Conservation (phyloP, 2,888 invertebrate genomes). For the Smittia sp. region DNA sequence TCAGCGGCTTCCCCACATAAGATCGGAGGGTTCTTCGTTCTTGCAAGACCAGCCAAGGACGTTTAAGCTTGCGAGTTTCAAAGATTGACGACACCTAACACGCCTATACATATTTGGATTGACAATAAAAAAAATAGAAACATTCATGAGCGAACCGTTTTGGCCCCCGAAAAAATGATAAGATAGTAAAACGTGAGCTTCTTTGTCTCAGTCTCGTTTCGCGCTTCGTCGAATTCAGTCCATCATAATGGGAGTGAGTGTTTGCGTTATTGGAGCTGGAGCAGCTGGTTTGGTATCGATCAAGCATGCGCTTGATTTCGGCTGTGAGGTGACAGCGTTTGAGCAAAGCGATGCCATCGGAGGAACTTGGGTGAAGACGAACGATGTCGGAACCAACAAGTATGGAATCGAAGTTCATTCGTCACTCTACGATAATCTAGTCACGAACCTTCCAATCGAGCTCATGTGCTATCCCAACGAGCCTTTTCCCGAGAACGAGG, state of each 20-base stretch:
- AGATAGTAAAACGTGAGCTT: no score
- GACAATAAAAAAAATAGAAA: no score
- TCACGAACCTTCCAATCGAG: slow-evolving; percentile 90
- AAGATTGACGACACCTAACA: no score
- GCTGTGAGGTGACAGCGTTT: slow-evolving; percentile 63
- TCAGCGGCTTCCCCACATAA: no score
- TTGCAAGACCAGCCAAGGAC: no score
- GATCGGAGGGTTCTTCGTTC: no score
- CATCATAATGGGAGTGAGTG: background rate
- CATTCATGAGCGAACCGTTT: no score
- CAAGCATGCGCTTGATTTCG: slow-evolving; percentile 59
- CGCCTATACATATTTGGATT: no score
- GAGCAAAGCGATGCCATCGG: slow-evolving; percentile 76
- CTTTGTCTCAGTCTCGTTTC: no score
- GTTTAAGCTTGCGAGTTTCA: no score
- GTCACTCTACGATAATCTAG: slow-evolving; percentile 86
- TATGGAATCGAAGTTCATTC: slow-evolving; percentile 81
- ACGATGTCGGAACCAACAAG: slow-evolving; percentile 69
- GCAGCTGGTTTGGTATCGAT: slow-evolving; percentile 82
- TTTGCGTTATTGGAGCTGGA: slow-evolving; percentile 83
- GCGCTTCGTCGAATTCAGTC: no score
- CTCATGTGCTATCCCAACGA: slow-evolving; percentile 89
- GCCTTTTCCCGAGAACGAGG: slow-evolving; percentile 67
- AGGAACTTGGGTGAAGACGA: slow-evolving; percentile 89
- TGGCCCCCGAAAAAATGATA: no score